A percentile compares a stretch with the other conserved stretches of the same genome.
phyloP scores from a whole-genome alignment of 2,888 invertebrate genomes.

The Acronicta aceris region DNA sequence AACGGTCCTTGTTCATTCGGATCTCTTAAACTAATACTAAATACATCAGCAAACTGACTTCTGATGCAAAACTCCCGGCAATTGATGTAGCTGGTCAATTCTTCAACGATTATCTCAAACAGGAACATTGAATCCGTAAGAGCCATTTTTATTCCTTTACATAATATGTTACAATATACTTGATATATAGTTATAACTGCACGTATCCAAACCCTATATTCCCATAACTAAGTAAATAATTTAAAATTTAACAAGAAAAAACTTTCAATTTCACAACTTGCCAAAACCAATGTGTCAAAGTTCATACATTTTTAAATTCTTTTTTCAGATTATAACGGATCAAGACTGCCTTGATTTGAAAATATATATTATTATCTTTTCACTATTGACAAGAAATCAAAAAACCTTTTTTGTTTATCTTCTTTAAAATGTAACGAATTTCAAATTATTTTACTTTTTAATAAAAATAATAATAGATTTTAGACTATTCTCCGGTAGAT shows the following conservation, averaged over 20 bases:
- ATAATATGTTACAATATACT: slow-evolving; percentile 14
- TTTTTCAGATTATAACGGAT: slow-evolving; percentile 27
- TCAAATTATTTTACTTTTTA: too few relatives aligned
- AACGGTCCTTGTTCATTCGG: slow-evolving; percentile 55
- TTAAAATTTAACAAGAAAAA: slow-evolving; percentile 16
- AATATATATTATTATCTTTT: background rate
- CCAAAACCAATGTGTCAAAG: slow-evolving; percentile 62
- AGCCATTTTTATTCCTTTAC: slow-evolving; percentile 68
- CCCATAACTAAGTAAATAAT: slow-evolving; percentile 7
- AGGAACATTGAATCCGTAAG: slow-evolving; percentile 79
- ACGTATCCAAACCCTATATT: background rate
- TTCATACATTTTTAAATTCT: slow-evolving; percentile 24
- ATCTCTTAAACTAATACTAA: slow-evolving; percentile 70
- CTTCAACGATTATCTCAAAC: slow-evolving; percentile 75
- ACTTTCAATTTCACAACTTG: slow-evolving; percentile 52
- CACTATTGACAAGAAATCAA: background rate
- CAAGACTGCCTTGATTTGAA: slow-evolving; percentile 27
- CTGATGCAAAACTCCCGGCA: slow-evolving; percentile 69
- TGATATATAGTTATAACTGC: slow-evolving; percentile 7
- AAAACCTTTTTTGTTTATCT: too few relatives aligned
- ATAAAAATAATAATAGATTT: too few relatives aligned
- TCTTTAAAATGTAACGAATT: too few relatives aligned
- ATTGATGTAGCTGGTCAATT: slow-evolving; percentile 66
- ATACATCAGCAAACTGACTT: slow-evolving; percentile 75
- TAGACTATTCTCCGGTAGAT: too few relatives aligned